Evolutionary conservation across 2,113 vertebrate species (phyloP).

Genomic region (Otus sunia): DNA sequence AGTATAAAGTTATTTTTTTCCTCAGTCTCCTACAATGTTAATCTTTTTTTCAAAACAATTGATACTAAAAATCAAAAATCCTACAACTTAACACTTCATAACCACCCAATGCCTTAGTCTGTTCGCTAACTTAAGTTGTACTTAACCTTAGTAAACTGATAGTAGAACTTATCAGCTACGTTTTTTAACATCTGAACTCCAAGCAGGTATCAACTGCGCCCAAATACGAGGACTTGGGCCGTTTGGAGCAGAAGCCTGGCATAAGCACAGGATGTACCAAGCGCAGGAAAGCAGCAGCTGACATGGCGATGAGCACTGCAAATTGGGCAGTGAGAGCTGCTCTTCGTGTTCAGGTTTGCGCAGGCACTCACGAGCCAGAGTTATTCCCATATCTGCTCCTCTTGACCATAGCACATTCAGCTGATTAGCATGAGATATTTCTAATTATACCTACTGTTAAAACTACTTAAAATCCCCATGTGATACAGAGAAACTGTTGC

Average conservation of each 20-base stretch:
- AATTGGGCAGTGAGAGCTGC: not conserved
- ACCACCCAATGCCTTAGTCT: not conserved
- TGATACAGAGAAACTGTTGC: not conserved
- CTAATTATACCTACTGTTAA: too few relatives aligned
- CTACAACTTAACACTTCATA: not conserved
- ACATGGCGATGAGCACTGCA: rapidly evolving
- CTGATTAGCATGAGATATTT: not conserved
- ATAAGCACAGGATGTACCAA: rapidly evolving
- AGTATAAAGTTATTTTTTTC: not conserved
- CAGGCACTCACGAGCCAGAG: not conserved
- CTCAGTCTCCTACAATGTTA: not conserved
- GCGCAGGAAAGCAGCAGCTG: not conserved
- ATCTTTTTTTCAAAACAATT: not conserved
- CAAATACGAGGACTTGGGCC: rapidly evolving
- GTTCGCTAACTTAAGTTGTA: not conserved
- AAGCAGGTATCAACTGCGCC: rapidly evolving
- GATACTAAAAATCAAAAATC: not conserved
- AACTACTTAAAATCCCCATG: not conserved
- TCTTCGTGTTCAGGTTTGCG: not conserved
- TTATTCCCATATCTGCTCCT: not conserved
- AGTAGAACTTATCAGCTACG: rapidly evolving
- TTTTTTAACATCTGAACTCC: not conserved
- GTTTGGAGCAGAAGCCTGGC: not conserved
- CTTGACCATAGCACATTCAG: not conserved
- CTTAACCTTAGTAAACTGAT: not conserved